phyloP scores from a whole-genome alignment of 1,140 invertebrate species.

The Odontomachus brunneus region DNA sequence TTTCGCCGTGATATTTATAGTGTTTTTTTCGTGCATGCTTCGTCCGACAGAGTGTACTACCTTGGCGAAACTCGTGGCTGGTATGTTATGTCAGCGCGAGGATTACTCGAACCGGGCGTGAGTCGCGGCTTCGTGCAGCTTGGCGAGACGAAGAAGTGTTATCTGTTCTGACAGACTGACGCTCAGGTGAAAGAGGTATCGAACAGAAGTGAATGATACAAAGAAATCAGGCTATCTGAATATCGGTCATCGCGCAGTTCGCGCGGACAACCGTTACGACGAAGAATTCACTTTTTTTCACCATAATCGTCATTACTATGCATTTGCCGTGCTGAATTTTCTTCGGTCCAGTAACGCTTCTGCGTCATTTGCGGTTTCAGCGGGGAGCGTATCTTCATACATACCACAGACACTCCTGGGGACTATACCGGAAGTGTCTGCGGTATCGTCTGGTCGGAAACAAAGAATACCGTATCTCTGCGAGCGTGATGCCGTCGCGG shows the following conservation, averaged over 20 bases:
- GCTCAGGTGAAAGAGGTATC: conserved; percentile 18
- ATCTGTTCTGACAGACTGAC: background rate
- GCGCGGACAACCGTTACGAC: conserved; percentile 18
- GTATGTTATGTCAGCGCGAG: background rate
- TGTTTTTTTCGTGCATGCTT: background rate
- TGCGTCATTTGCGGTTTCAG: too few species aligned
- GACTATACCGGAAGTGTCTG: too few species aligned
- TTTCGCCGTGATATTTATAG: conserved; percentile 11
- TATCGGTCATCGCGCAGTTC: conserved; percentile 24
- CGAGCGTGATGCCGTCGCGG: too few species aligned
- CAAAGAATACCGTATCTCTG: background rate
- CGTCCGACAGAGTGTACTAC: too few species aligned
- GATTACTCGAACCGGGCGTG: background rate
- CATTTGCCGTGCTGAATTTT: background rate
- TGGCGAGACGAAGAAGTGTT: background rate
- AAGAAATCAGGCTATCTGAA: conserved; percentile 27
- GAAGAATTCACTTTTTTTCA: background rate
- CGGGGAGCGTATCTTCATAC: too few species aligned
- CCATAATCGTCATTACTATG: conserved; percentile 17
- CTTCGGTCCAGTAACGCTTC: conserved; percentile 10
- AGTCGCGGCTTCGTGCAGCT: background rate
- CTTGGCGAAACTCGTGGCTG: too few species aligned
- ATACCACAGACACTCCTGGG: background rate
- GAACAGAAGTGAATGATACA: background rate
- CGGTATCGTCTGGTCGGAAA: too few species aligned